Evolutionary conservation across 2,888 invertebrate species (phyloP), one percentile per base, ranked within the genome.

Genomic region (Nipponacmea schrenckii): DNA sequence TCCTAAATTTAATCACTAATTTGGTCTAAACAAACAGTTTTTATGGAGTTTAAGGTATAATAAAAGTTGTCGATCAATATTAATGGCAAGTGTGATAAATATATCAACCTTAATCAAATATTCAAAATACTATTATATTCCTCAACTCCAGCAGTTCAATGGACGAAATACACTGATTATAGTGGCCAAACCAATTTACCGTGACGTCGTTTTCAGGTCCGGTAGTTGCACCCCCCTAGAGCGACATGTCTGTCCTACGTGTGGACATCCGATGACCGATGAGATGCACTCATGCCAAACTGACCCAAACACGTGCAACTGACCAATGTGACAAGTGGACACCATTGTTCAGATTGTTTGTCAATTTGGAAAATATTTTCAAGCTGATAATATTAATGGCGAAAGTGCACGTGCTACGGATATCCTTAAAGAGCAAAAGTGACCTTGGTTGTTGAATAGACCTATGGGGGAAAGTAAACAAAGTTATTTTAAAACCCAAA

Each of bases 191-290:
- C 56, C 15, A 56, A 56, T 56, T 56, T 56, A 56, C 56, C 56
- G 20, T 56, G 56, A 56, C 56, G 56, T 56, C 56, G 56, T 56
- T 56, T 20, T 20, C 20, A 24, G 56, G 56, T 12, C 56, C 24
- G 56, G 24, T 24, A 56, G 14, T 20, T 7, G 20, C 12, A 24
- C 56, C 56, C 56, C 56, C 56, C 24, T 20, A 24, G 56, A 24
- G 20, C 56, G 14, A 20, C 10, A 20, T 56, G 20, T 56, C 56
- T 24, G 24, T 24, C 20, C 10, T 56, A 39, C 56, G 56, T 56
- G 56, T 56, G 56, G 56, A 56, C 56, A 56, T 56, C 56, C 24
- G 56, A 56, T 56, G 56, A 56, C 56, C 56, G 56, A 56, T 56
- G 56, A 24, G 56, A 20, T 56, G 20, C 56, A 56, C 20, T 56